phyloP scores from a whole-genome alignment of 2,113 vertebrate genomes.

The Brevimyrus niger region DNA sequence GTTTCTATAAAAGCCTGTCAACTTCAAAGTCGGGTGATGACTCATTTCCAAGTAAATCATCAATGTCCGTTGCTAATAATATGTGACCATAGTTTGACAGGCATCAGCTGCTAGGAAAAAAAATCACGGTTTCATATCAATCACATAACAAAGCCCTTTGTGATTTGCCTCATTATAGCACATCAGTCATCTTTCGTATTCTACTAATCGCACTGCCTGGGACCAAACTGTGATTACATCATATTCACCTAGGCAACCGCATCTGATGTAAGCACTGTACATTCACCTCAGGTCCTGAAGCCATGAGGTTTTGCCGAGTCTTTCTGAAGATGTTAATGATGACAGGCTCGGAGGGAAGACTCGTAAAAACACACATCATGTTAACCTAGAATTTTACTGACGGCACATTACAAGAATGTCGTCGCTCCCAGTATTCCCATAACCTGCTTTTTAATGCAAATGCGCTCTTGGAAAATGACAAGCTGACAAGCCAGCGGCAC shows the following conservation, averaged over 20 bases:
- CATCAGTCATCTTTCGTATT: neutral
- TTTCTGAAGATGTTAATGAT: neutral
- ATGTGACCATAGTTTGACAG: neutral
- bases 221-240: neutral
- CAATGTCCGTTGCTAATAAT: neutral
- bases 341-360: neutral
- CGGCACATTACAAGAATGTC: neutral
- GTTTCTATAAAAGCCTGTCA: neutral
- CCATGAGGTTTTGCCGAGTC: neutral
- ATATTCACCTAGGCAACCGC: neutral
- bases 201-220: neutral
- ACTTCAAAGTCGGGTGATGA: neutral
- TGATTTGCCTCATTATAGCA: neutral
- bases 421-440: neutral
- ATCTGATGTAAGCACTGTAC: neutral
- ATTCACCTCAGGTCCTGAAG: neutral
- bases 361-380: neutral
- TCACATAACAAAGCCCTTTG: neutral
- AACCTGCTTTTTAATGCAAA: neutral
- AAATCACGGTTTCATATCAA: neutral
- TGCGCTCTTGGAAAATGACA: neutral
- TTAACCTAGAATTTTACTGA: neutral
- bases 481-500: neutral
- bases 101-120: neutral
- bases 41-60: neutral